These are phyloP conservation scores for Calephelis virginiensis DNA, from an alignment of 1,140 invertebrate species.

Conservation along the genomic window DNA sequence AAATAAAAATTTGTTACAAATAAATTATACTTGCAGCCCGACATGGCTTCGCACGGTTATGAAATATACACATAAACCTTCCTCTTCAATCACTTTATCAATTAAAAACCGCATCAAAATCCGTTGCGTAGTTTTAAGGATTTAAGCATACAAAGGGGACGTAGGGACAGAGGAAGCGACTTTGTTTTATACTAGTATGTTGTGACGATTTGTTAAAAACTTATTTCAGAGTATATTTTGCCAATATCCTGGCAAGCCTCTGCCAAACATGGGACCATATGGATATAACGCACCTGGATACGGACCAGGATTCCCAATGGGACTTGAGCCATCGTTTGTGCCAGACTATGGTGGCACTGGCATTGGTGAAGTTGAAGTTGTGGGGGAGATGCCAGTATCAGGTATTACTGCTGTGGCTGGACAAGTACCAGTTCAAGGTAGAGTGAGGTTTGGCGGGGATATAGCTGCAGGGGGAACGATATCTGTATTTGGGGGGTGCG, in stretches of 20 bases:
- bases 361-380: constrained; percentile 43
- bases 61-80: too few species aligned
- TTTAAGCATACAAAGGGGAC: too few species aligned
- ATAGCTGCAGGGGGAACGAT: constrained; percentile 41
- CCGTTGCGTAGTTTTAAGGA: too few species aligned
- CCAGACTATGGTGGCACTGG: constrained; percentile 41
- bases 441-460: constrained; percentile 42
- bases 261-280: constrained; percentile 10
- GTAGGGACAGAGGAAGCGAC: too few species aligned
- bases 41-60: too few species aligned
- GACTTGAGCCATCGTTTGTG: neutral
- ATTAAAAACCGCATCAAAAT: too few species aligned
- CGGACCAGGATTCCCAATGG: constrained; percentile 11
- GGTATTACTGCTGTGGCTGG: constrained; percentile 43
- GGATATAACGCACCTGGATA: constrained; percentile 13
- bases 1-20: too few species aligned
- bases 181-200: too few species aligned
- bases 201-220: too few species aligned
- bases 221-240: neutral
- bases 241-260: constrained; percentile 5
- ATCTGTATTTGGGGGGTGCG: constrained; percentile 39
- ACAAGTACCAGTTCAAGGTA: constrained; percentile 44
- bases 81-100: too few species aligned
- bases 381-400: constrained; percentile 49
- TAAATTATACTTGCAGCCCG: too few species aligned